Conservation (phyloP, 2,888 invertebrate genomes). For the Fabriciana adippe region DNA sequence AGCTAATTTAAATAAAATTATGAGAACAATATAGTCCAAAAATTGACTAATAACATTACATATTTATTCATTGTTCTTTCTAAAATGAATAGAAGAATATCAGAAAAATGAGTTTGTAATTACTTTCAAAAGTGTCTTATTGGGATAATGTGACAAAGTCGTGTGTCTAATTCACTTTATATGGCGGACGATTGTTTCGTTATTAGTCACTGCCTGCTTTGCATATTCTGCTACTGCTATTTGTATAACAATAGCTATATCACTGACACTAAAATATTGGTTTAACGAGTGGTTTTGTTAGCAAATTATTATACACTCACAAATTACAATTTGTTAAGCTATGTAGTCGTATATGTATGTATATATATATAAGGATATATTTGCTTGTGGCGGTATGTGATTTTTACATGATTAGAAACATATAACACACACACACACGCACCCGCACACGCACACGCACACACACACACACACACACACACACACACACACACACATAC, state of each 20-base stretch:
- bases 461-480: too few relatives aligned
- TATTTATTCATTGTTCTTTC: background rate
- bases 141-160: background rate
- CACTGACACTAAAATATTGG: conserved; percentile 14
- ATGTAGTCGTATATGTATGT: too few relatives aligned
- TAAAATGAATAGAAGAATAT: conserved; percentile 1
- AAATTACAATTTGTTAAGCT: background rate
- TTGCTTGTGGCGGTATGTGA: too few relatives aligned
- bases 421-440: too few relatives aligned
- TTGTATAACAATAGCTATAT: conserved; percentile 21
- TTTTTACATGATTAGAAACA: too few relatives aligned
- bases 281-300: conserved; percentile 3
- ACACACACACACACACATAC: too few relatives aligned
- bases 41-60: background rate
- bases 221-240: conserved; percentile 27
- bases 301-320: background rate
- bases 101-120: background rate
- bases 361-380: too few relatives aligned
- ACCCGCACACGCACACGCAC: too few relatives aligned
- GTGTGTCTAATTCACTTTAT: conserved; percentile 25
- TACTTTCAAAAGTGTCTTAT: background rate
- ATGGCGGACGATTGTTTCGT: conserved; percentile 34
- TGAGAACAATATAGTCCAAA: background rate
- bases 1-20: too few relatives aligned
- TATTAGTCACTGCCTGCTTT: conserved; percentile 39